Conservation (phyloP, 2,888 invertebrate species). For the Cryptocheilus praepositus region DNA sequence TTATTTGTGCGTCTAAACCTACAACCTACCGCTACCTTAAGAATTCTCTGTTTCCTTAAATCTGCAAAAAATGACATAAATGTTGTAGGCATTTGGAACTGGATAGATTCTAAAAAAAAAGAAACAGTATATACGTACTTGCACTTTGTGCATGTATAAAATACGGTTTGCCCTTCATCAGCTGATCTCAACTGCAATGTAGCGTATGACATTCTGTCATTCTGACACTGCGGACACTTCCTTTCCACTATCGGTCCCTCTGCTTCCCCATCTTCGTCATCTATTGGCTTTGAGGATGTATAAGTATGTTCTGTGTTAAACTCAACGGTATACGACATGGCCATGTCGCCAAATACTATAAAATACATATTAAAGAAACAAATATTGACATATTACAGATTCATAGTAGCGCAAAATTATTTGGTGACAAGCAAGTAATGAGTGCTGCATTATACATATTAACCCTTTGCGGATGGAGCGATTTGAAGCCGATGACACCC, state of each 20-base stretch:
- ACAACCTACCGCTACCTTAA: slow-evolving; percentile 22
- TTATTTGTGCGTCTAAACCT: neutral
- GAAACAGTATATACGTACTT: slow-evolving; percentile 78
- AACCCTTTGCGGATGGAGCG: too few species aligned
- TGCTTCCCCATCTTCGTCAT: slow-evolving; percentile 71
- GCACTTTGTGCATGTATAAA: slow-evolving; percentile 97
- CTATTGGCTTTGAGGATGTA: slow-evolving; percentile 66
- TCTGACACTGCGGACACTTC: slow-evolving; percentile 90
- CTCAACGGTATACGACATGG: slow-evolving; percentile 82
- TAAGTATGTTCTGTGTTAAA: slow-evolving; percentile 81
- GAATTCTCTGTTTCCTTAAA: slow-evolving; percentile 84
- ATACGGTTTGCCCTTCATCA: slow-evolving; percentile 99
- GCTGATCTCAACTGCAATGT: slow-evolving; percentile 96
- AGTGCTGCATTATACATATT: too few species aligned
- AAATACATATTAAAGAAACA: slow-evolving; percentile 36
- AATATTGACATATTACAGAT: neutral
- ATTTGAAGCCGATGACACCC: too few species aligned
- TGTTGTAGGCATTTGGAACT: slow-evolving; percentile 1
- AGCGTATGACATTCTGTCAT: slow-evolving; percentile 95
- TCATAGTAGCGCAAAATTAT: too few species aligned
- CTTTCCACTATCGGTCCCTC: slow-evolving; percentile 90
- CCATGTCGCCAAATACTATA: slow-evolving; percentile 81
- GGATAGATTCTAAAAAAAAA: slow-evolving; percentile 10
- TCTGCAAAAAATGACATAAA: slow-evolving; percentile 74
- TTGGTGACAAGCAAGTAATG: too few species aligned